Base-by-base conservation (phyloP, 2,113 vertebrate species). In the Malurus alboscapulatus region DNA sequence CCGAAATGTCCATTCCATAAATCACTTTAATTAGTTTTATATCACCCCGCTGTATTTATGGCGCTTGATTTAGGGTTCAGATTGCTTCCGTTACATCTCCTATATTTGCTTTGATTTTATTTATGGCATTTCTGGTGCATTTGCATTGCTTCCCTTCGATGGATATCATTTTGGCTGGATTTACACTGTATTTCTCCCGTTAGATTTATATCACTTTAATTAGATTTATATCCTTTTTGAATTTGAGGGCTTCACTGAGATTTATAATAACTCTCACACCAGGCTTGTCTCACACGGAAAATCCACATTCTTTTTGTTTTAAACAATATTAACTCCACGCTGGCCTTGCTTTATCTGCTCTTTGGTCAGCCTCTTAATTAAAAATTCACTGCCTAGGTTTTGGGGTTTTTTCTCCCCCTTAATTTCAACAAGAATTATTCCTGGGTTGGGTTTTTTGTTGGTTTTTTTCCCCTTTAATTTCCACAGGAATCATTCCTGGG, bases 171-270 rank as follows among this genome's bases (percentile, higher is more conserved):
- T 91, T 95, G 88, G 93, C 93, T 94, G 92, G 94, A 97, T 97
- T 96, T 96, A 95, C 85, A 95, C 89, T 95, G 89, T 88, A 87
- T 91, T 96, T 93, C 82, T 79, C 55, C 66, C 18, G 84, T 80
- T 94, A 95, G 94, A 93, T 96, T 97, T 94, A 96, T 97, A 96
- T 94, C 95, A 32, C 87, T 97, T 96, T 97, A 97, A 97, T 96
- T 96, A 97, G 97, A 97, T 95, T 97, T 97, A 95, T 96, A 96
- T 90, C 90, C 93, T 71, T 94, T 88, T 84, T 63, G 86, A 76
- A 93, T 89, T n/a, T 40, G 55, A 95, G 63, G 94, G 74, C 77
- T 90, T 97, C 51, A n/a, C 85, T 47, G 84, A 93, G 96, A 97
- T 96, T 96, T 94, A 93, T 80, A 91, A n/a, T 27, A 55, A 30